Evolutionary conservation across 2,888 invertebrate species (phyloP).

Genomic region (Chymomyza amoena): DNA sequence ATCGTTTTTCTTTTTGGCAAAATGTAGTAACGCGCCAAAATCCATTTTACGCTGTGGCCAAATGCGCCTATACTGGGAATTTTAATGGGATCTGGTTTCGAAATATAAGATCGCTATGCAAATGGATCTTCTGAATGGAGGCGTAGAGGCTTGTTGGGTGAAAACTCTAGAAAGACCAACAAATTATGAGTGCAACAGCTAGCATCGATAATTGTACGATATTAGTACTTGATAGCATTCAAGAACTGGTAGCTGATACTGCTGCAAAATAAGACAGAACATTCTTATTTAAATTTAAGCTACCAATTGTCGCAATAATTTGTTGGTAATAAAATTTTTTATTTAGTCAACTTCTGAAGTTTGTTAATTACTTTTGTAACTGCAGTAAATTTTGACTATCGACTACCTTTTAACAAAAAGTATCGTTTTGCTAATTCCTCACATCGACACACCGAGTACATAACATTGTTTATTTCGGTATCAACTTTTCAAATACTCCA

Average conservation of each 20-base stretch:
- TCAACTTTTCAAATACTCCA: not conserved
- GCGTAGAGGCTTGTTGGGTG: not conserved
- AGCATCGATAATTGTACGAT: not conserved
- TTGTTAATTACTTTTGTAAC: not conserved
- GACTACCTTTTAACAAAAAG: not conserved
- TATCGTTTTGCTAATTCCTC: not conserved
- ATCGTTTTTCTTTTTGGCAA: slow-evolving; percentile 82
- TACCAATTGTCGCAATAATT: too few relatives aligned
- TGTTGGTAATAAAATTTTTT: too few relatives aligned
- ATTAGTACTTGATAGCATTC: not conserved
- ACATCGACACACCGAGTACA: not conserved
- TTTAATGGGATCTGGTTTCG: not conserved
- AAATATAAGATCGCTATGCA: not conserved
- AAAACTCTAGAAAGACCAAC: not conserved
- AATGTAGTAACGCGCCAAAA: slow-evolving; percentile 82
- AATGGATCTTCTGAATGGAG: not conserved
- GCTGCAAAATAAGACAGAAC: not conserved
- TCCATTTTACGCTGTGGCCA: slow-evolving; percentile 79
- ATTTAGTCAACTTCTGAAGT: not conserved
- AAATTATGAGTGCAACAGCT: not conserved
- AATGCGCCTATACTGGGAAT: not conserved
- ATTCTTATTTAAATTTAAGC: not conserved
- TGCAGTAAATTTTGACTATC: not conserved
- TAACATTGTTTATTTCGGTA: not conserved
- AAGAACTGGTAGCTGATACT: not conserved